Evolutionary conservation across 2,888 invertebrate genomes (phyloP), one percentile per base, ranked within the genome.

Genomic region (Drepanosiphum platanoidis): DNA sequence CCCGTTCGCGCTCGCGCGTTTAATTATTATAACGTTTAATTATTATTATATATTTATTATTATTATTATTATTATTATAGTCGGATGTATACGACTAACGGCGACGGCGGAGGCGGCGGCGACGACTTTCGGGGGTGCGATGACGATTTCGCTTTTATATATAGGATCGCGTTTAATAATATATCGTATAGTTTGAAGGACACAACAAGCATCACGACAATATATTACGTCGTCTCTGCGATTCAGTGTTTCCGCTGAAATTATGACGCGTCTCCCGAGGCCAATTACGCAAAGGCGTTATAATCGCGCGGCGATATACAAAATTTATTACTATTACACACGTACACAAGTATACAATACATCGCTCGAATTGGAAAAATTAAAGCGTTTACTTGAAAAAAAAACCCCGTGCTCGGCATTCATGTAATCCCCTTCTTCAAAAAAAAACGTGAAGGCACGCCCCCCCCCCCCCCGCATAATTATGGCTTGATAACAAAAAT

Each of bases 11-110:
- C n/a, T n/a, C n/a, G 64, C 64, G 34, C 46, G 46, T 68, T 68
- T 70, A 22, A 52, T 68, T 75, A n/a, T n/a, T n/a, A n/a, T n/a
- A 75, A 83, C 83, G 75, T 83, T 83, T 83, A 83, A 83, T 83
- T 83, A 83, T 82, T 74, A 82, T 80, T 80, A 70, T 68, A 80
- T 68, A 66, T 66, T 61, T n/a, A n/a, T n/a, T n/a, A 83, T 83
- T 83, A 83, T 82, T 74, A 82, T 80, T 80, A 70, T 68, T n/a
- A 80, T 68, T 27, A 27, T 61, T 66, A 27, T 7, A 46, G 70
- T 52, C 70, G 36, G 52, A 52, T 18, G 52, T 52, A 52, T 52
- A 64, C 64, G 30, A 64, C 64, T 3, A 30, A 52, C 52, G 70
- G 34, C 13, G 18, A 30, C 2, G 70, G n/a, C 39, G 79, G n/a